Conservation (phyloP, 23 tunicate species). For the Ascidia mentula region DNA sequence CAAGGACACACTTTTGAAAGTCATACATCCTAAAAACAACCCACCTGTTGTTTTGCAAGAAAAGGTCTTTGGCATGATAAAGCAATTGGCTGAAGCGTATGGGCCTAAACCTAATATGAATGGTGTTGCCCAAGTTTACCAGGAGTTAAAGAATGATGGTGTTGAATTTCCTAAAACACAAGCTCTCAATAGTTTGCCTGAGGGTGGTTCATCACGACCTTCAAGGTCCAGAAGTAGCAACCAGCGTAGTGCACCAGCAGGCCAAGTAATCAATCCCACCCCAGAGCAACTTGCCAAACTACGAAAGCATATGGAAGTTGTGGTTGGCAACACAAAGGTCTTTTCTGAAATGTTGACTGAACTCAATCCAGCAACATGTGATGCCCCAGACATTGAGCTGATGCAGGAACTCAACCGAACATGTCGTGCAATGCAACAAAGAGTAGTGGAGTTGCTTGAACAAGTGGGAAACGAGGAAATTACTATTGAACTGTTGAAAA, state of each 20-base stretch:
- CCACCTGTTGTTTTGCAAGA: slow-evolving; percentile 63
- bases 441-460: slow-evolving; percentile 72
- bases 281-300: slow-evolving; percentile 60
- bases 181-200: neutral
- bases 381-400: slow-evolving; percentile 59
- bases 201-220: neutral
- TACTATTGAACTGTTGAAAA: slow-evolving; percentile 54
- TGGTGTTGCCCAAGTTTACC: slow-evolving; percentile 55
- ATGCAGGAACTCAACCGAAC: slow-evolving; percentile 67
- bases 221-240: neutral
- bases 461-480: slow-evolving; percentile 80
- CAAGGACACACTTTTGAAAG: slow-evolving; percentile 49
- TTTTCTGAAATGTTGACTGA: slow-evolving; percentile 89
- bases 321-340: slow-evolving; percentile 68
- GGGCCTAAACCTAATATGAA: slow-evolving; percentile 41
- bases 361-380: slow-evolving; percentile 52
- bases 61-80: slow-evolving; percentile 65
- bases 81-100: slow-evolving; percentile 70
- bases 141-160: slow-evolving; percentile 61
- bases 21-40: slow-evolving; percentile 57
- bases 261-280: slow-evolving; percentile 16
- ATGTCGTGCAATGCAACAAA: slow-evolving; percentile 83
- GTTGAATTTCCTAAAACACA: slow-evolving; percentile 34
- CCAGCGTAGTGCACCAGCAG: neutral
- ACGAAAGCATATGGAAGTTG: slow-evolving; percentile 62